Conservation (phyloP, 2,113 vertebrate species). For the Erpornis zantholeuca region DNA sequence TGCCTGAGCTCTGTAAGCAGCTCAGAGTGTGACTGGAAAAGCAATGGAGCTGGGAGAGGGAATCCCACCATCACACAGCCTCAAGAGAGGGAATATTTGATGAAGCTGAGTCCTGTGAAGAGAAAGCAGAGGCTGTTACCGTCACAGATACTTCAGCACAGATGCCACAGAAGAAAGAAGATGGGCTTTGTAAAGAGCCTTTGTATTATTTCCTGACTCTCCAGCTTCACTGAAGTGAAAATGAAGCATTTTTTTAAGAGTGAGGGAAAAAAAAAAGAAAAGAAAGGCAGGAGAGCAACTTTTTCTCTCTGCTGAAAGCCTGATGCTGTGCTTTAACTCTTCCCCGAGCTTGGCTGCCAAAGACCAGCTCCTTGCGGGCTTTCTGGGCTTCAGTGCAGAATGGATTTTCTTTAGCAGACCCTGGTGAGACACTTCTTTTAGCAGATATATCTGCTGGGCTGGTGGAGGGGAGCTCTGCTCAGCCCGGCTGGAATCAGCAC, state of each 20-base stretch:
- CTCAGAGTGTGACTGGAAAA: conserved; percentile 10
- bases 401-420: not conserved
- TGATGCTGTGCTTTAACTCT: not conserved
- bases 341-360: not conserved
- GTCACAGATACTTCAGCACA: conserved; percentile 32
- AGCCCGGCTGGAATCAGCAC: not conserved
- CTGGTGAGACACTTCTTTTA: not conserved
- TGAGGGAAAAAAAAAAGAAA: rapidly evolving
- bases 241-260: conserved; percentile 8
- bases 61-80: not conserved
- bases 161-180: conserved; percentile 53
- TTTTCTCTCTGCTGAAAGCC: not conserved
- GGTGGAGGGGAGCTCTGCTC: not conserved
- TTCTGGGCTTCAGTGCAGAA: not conserved
- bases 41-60: conserved; percentile 3
- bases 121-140: conserved; percentile 30
- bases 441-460: not conserved
- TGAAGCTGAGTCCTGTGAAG: conserved; percentile 40
- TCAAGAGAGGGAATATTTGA: conserved; percentile 48
- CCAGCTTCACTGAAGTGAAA: conserved; percentile 57
- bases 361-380: not conserved
- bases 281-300: not conserved
- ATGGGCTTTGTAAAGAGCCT: not conserved
- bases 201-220: conserved; percentile 55
- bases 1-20: not conserved